Evolutionary conservation across 2,113 vertebrate species (phyloP).

Genomic region (Colistium nudipinnis): DNA sequence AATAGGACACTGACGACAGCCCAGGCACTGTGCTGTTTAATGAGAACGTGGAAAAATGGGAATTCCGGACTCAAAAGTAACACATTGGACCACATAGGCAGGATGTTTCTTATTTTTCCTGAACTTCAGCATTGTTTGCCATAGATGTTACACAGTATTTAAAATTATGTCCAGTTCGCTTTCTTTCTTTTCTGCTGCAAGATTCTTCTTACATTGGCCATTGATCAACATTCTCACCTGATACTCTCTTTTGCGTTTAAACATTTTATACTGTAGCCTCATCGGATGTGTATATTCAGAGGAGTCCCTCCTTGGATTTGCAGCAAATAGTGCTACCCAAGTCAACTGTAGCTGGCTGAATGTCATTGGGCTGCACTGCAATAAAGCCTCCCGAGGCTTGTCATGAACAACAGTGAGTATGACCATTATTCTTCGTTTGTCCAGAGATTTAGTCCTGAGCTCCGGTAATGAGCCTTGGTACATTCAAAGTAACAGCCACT

Average conservation of each 20-base stretch:
- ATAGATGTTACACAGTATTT: no score
- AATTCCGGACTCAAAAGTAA: no score
- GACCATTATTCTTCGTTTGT: neutral
- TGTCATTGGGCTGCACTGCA: slow-evolving; percentile 2
- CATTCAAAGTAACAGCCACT: neutral
- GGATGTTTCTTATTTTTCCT: no score
- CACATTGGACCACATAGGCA: no score
- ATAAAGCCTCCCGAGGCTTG: slow-evolving; percentile 8
- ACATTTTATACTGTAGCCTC: neutral
- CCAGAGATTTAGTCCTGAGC: neutral
- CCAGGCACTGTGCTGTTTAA: slow-evolving; percentile 52
- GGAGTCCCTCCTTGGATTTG: neutral
- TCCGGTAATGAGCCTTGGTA: neutral
- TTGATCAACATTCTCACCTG: neutral
- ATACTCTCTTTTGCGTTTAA: neutral
- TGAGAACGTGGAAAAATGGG: neutral
- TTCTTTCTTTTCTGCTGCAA: neutral
- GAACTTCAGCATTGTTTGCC: no score
- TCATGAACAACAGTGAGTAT: neutral
- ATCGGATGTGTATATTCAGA: neutral
- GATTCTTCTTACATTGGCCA: neutral
- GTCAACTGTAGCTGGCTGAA: neutral
- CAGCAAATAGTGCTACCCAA: neutral
- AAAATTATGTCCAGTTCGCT: no score
- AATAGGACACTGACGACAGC: slow-evolving; percentile 38